These are phyloP conservation scores for Novumbra hubbsi DNA, from an alignment of 2,797 vertebrate genomes.

Conservation along the genomic window DNA sequence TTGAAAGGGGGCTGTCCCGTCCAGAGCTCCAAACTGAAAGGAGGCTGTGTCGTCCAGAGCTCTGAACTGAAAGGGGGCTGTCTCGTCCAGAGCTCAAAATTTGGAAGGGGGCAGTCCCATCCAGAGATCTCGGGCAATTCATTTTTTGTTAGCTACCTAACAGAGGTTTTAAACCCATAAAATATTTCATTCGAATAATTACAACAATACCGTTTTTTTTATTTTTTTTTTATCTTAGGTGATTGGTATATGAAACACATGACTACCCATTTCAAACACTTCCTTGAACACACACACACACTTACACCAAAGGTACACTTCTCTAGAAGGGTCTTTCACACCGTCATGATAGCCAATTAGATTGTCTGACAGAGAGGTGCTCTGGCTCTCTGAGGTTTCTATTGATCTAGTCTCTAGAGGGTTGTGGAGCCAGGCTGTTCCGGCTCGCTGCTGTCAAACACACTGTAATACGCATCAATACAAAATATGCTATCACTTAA, in stretches of 20 bases:
- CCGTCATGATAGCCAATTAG: constrained; percentile 41
- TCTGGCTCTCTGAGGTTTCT: constrained; percentile 24
- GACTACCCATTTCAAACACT: not conserved
- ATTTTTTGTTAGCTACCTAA: too few species aligned
- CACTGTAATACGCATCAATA: constrained; percentile 55
- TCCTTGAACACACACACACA: not conserved
- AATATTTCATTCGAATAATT: too few species aligned
- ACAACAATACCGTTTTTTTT: too few species aligned
- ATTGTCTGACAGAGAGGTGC: constrained; percentile 30
- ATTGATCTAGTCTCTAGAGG: constrained; percentile 46
- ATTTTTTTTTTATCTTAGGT: too few species aligned
- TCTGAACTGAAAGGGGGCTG: not conserved
- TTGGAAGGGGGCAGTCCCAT: not conserved
- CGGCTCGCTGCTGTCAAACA: constrained; percentile 46
- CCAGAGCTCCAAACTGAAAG: not conserved
- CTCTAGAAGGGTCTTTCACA: not conserved
- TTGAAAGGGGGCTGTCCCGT: not conserved
- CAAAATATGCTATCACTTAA: constrained; percentile 62
- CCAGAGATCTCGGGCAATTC: too few species aligned
- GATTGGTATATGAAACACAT: too few species aligned
- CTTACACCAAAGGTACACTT: constrained; percentile 1
- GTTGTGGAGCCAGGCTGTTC: constrained; percentile 28
- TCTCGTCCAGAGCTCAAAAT: too few species aligned
- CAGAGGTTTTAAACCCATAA: too few species aligned
- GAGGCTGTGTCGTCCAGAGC: too few species aligned